Evolutionary conservation across 2,797 vertebrate genomes (phyloP), one percentile per base, ranked within the genome.

Genomic region (Urocyon cinereoargenteus): DNA sequence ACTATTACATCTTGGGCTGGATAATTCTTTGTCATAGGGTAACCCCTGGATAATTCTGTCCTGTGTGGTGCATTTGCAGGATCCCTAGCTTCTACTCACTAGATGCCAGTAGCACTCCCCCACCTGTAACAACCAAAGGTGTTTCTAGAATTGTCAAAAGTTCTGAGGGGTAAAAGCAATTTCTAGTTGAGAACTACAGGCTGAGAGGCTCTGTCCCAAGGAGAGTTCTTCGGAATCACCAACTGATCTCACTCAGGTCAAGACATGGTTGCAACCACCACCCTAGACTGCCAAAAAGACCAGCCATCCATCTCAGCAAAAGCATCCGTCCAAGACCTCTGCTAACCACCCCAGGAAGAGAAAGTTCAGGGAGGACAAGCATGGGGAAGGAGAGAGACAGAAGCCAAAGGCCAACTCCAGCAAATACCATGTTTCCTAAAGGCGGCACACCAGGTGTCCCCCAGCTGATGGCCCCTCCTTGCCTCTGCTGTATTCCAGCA

Each of bases 381-480:
- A 6, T 16, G 1, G 12, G 9, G 40, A 36, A 51, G 66, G n/a
- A 49, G 55, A 70, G 31, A 13, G 14, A 28, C 55, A 66, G 85
- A 79, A 7, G 19, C 8, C 18, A 7, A 49, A 31, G 9, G 26
- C 1, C 0, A 4, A 53, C 14, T 12, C 22, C 16, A 2, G 1
- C 2, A 8, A n/a, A 28, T 5, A 4, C 9, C 22, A 28, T 12
- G 66, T 51, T 51, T 36, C 64, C 5, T 1, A 19, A 73, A 11
- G 51, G 55, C 3, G 15, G 2, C 0, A 8, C 0, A 7, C 22
- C 0, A 5, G 18, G 3, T 19, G 78, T 15, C 4, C 3, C 59
- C 13, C 2, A 21, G 26, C 55, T 55, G 2, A 15, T 18, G 4
- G 40, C 22, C 24, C 72, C 62, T 64, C 34, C 40, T 12, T 0